Conservation (phyloP, 1,140 invertebrate species). For the Acyrthosiphon pisum region DNA sequence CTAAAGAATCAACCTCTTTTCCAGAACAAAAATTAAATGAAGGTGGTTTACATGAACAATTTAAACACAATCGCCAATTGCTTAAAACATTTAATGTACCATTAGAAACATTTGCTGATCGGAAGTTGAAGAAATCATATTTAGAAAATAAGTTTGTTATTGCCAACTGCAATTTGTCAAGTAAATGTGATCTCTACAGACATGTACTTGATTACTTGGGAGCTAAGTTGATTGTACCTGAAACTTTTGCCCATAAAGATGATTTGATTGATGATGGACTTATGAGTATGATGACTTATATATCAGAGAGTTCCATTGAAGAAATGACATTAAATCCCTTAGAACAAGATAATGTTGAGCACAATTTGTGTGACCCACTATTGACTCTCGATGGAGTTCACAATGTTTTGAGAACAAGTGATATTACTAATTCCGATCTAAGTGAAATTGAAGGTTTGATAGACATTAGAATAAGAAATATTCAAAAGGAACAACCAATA, state of each 20-base stretch:
- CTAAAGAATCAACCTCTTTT: neutral
- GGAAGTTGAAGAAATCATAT: constrained; percentile 41
- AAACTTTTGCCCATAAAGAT: constrained; percentile 25
- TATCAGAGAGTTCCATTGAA: neutral
- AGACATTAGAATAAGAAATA: constrained; percentile 36
- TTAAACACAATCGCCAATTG: constrained; percentile 19
- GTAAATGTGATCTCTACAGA: constrained; percentile 43
- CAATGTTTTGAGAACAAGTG: constrained; percentile 37
- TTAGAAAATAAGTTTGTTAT: constrained; percentile 40
- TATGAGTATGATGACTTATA: constrained; percentile 49
- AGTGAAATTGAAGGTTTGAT: constrained; percentile 43
- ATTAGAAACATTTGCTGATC: constrained; percentile 40
- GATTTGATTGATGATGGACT: constrained; percentile 44
- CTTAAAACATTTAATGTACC: neutral
- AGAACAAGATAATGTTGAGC: neutral
- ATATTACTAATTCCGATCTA: constrained; percentile 36
- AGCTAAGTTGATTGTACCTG: neutral
- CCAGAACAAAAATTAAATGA: neutral
- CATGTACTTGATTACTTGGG: constrained; percentile 38
- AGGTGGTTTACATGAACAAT: neutral
- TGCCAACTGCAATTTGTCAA: constrained; percentile 32
- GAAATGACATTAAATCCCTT: neutral
- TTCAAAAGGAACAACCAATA: neutral
- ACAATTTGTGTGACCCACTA: neutral
- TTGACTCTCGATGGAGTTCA: neutral